Evolutionary conservation across 2,113 vertebrate genomes (phyloP).

Genomic region (Prolemur simus): DNA sequence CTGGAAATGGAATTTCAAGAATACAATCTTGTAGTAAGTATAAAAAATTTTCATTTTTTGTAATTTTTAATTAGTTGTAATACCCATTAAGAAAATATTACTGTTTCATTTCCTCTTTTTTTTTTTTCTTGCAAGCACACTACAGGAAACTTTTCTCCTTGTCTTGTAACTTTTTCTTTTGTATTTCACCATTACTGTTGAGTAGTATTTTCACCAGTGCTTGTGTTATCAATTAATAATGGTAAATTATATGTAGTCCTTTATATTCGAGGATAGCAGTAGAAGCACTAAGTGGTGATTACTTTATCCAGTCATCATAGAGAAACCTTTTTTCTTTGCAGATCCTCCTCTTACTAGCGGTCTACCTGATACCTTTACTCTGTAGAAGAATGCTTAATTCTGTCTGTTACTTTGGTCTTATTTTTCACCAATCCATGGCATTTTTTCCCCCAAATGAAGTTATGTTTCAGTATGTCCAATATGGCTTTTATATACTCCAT

Average conservation of each 20-base stretch:
- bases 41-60: background rate
- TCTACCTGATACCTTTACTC: background rate
- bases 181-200: background rate
- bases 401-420: background rate
- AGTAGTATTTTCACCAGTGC: background rate
- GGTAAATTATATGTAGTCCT: background rate
- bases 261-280: background rate
- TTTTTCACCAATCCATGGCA: background rate
- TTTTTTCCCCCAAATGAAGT: background rate
- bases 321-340: background rate
- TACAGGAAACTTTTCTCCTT: background rate
- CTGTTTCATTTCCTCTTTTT: background rate
- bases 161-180: background rate
- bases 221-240: background rate
- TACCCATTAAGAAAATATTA: background rate
- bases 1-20: constrained; percentile 90
- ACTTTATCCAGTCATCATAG: background rate
- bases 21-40: constrained; percentile 95
- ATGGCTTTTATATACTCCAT: background rate
- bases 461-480: background rate
- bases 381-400: background rate
- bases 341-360: background rate
- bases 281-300: background rate
- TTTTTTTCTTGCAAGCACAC: background rate
- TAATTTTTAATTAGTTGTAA: background rate